Evolutionary conservation across 2,797 vertebrate genomes (phyloP), one percentile per base, ranked within the genome.

Genomic region (Sebastes vulpes): DNA sequence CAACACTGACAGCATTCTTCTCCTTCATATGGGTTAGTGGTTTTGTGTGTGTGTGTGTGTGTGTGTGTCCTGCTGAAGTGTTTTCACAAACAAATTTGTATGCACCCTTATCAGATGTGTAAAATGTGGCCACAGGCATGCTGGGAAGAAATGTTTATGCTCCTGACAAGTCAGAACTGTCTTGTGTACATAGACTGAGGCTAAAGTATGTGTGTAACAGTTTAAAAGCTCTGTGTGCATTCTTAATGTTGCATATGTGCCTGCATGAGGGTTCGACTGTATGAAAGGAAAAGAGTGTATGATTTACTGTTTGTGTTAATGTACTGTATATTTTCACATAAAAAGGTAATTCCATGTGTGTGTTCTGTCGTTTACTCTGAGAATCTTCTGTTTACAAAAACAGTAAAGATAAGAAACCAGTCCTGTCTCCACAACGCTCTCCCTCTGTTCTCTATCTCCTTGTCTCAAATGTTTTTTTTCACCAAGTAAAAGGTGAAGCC

Each of bases 1-100:
- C 93, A 95, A 81, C 88, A 86, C 69, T 75, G 73, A 57, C 88
- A 32, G 82, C 92, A 93, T 94, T 95, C 89, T 91, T 86, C 87
- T 81, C 63, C 84, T 85, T 68, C 82, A 65, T 83, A 77, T 69
- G 78, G 82, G 72, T 66, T 77, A 82, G 88, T 71, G 86, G 87
- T 79, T 90, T 83, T 64, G 35, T 31, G 29, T 82, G 63, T 63
- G 48, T 74, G 28, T 73, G 75, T 79, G 66, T 77, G 75, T 77
- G 66, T 76, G 63, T 63, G 48, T 78, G 28, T 76, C 28, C 7
- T 70, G 64, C 69, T 78, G 32, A 78, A 82, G 86, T 64, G 79
- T 78, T 28, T 77, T 86, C 78, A 79, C 86, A 90, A 91, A 91
- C 78, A 91, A 84, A 87, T 87, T 61, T 84, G 65, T 46, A 31